Percentiles rank a stretch among this genome's conserved stretches.
phyloP scores from a whole-genome alignment of 37 sponge, comb jelly and placozoan genomes.

The Haliclona indistincta region DNA sequence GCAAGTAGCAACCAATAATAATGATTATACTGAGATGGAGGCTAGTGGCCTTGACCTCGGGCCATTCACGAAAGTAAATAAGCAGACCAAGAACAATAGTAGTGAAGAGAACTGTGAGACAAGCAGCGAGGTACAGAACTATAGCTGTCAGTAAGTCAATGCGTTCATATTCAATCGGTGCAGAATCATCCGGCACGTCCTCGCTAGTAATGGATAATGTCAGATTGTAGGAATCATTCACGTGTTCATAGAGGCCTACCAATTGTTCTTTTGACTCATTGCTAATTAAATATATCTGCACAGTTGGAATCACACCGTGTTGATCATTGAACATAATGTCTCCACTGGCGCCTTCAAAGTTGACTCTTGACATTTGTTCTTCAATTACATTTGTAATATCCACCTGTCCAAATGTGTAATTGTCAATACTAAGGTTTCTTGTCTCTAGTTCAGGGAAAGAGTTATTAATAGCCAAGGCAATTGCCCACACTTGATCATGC shows the following conservation, averaged over 20 bases:
- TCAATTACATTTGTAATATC: neutral
- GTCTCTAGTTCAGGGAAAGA: neutral
- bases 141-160: conserved; percentile 4
- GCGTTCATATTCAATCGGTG: neutral
- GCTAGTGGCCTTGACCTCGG: conserved; percentile 40
- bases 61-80: conserved; percentile 13
- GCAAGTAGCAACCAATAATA: conserved; percentile 18
- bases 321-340: conserved; percentile 9
- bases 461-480: conserved; percentile 14
- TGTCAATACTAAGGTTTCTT: too few relatives aligned
- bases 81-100: neutral
- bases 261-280: too few relatives aligned
- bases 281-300: conserved; percentile 7
- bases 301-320: neutral
- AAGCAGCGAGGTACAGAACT: neutral
- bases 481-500: conserved; percentile 21
- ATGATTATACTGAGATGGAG: conserved; percentile 17
- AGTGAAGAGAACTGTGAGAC: neutral
- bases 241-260: too few relatives aligned
- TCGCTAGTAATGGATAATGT: too few relatives aligned
- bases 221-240: too few relatives aligned
- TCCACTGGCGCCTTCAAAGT: too few relatives aligned
- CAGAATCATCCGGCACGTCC: conserved; percentile 16
- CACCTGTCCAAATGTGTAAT: neutral
- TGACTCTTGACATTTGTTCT: neutral